A percentile compares a stretch with the other conserved stretches of the same genome.
phyloP scores from a whole-genome alignment of 2,888 invertebrate species.

The Thymelicus acteon region DNA sequence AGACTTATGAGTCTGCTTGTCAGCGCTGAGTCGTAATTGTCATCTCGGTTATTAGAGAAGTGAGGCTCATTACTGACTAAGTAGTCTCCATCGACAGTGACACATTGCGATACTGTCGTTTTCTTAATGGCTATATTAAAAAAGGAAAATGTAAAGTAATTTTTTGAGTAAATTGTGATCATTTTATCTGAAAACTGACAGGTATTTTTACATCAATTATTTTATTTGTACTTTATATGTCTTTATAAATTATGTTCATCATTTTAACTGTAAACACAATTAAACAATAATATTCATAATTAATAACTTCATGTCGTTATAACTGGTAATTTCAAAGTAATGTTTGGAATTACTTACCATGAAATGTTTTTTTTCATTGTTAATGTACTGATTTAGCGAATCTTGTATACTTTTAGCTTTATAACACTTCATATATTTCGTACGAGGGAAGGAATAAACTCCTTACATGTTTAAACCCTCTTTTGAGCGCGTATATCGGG shows the following conservation, averaged over 20 bases:
- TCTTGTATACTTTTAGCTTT: slow-evolving; percentile 30
- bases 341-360: no score
- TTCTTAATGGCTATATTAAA: slow-evolving; percentile 49
- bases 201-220: no score
- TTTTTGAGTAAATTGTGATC: no score
- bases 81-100: slow-evolving; percentile 45
- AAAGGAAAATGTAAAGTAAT: slow-evolving; percentile 2
- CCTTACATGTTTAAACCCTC: slow-evolving; percentile 56
- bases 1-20: slow-evolving; percentile 79
- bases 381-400: slow-evolving; percentile 2
- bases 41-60: slow-evolving; percentile 60
- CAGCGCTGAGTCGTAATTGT: slow-evolving; percentile 62
- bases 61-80: slow-evolving; percentile 44
- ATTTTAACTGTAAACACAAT: no score
- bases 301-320: no score
- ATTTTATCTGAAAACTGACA: no score
- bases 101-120: slow-evolving; percentile 44
- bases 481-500: slow-evolving; percentile 54
- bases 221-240: no score
- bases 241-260: no score
- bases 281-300: no score
- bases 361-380: not conserved
- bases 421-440: slow-evolving; percentile 29
- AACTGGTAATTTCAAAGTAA: no score
- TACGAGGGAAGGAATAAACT: slow-evolving; percentile 44